Evolutionary conservation across 2,797 vertebrate genomes (phyloP), one percentile per base, ranked within the genome.

Genomic region (Orientallactaga sibirica): DNA sequence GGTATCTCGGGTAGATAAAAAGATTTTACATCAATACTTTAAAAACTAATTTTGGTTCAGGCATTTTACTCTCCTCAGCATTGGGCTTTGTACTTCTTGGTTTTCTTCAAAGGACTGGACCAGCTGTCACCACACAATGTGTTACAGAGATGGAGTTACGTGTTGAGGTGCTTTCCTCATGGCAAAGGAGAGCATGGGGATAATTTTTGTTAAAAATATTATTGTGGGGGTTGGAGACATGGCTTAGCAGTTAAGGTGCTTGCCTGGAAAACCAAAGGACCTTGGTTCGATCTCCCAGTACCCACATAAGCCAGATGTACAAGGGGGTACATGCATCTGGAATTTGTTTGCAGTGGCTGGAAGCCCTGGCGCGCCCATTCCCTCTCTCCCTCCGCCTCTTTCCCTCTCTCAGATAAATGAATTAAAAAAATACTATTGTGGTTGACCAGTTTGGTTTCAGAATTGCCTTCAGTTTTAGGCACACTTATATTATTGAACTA

Each of bases 21-120:
- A 86, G 96, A 66, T 61, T 90, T 85, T 85, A 87, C 93, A 77
- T 94, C 68, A 97, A 86, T 94, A 92, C 89, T 58, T 71, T 25
- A 92, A 27, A 95, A 96, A 95, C 92, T 90, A 96, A 94, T 97
- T 96, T 95, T 96, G 74, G 94, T n/a, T 83, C 37, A 52, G 96
- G 78, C 84, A 3, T 94, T 95, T 95, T 88, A 73, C 95, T 97
- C 96, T 93, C 86, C 93, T 88, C 62, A 2, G 64, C 78, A 22
- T 19, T 41, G 52, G 94, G 61, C 92, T 75, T 86, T 88, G 4
- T 90, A 88, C 73, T 37, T 66, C 48, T 94, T 62, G 41, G 87
- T 8, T 73, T 19, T 92, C 97, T 90, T 94, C 80, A 77, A 58
- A 93, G 78, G 80, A 86, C 48, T 87, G 82, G 95, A 37, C 1